A percentile compares a stretch with the other conserved stretches of the same genome.
phyloP scores from a whole-genome alignment of 2,888 invertebrate genomes.

The Andrena marginata region DNA sequence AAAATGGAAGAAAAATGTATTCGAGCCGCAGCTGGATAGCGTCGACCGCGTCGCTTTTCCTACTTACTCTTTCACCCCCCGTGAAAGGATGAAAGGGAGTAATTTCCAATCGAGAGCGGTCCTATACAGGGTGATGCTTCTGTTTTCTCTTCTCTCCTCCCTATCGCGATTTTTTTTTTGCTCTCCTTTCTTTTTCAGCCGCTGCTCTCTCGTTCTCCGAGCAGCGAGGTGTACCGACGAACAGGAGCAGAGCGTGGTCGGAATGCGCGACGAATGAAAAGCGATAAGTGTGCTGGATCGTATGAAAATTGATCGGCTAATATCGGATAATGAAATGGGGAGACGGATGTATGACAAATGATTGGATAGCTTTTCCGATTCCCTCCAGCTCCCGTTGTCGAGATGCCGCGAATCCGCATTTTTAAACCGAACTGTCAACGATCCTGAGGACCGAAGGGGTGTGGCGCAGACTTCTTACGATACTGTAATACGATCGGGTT shows the following conservation, averaged over 20 bases:
- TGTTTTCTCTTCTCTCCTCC: constrained; percentile 37
- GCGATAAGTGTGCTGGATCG: constrained; percentile 52
- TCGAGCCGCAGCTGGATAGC: constrained; percentile 50
- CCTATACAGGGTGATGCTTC: constrained; percentile 49
- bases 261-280: constrained; percentile 53
- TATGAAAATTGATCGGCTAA: constrained; percentile 68
- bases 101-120: constrained; percentile 74
- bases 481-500: too few species aligned
- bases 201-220: constrained; percentile 10
- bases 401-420: background rate
- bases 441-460: too few species aligned
- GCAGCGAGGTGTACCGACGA: constrained; percentile 21
- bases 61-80: constrained; percentile 69
- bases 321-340: constrained; percentile 45
- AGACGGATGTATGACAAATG: constrained; percentile 2
- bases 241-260: constrained; percentile 14
- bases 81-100: constrained; percentile 74
- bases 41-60: constrained; percentile 62
- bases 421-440: background rate
- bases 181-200: background rate
- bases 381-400: background rate
- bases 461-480: background rate
- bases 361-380: constrained; percentile 27
- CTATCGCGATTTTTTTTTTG: constrained; percentile 1
- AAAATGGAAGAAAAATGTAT: constrained; percentile 36